phyloP scores from a whole-genome alignment of 2,888 invertebrate genomes.

The Clunio marinus region DNA sequence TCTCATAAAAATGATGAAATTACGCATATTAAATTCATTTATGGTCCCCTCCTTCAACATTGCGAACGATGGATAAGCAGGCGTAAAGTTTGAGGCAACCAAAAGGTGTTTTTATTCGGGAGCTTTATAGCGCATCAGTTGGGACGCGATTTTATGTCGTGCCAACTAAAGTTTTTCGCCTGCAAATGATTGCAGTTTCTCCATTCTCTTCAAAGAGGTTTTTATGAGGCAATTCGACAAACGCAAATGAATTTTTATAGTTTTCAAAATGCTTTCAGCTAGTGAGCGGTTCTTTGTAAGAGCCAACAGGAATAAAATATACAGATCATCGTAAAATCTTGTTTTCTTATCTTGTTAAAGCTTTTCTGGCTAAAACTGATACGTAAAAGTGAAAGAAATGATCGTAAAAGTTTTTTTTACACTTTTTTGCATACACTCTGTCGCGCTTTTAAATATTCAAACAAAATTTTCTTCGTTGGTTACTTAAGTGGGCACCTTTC shows the following conservation, averaged over 20 bases:
- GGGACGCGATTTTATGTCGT: slow-evolving; percentile 4
- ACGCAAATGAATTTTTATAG: slow-evolving; percentile 36
- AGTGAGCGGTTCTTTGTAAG: too few relatives aligned
- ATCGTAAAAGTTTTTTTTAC: too few relatives aligned
- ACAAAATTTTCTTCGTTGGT: background rate
- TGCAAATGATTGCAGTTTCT: background rate
- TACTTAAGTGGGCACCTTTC: background rate
- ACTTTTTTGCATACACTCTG: too few relatives aligned
- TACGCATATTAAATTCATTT: slow-evolving; percentile 35
- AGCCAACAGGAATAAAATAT: slow-evolving; percentile 9
- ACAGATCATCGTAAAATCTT: slow-evolving; percentile 11
- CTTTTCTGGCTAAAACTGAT: background rate
- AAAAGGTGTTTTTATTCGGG: background rate
- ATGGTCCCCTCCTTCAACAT: slow-evolving; percentile 8
- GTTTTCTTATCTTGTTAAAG: background rate
- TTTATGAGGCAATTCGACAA: slow-evolving; percentile 34
- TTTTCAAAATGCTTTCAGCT: too few relatives aligned
- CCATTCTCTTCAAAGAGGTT: background rate
- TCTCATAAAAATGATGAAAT: slow-evolving; percentile 32
- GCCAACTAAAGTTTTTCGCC: too few relatives aligned
- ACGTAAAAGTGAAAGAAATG: too few relatives aligned
- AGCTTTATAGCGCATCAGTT: slow-evolving; percentile 2
- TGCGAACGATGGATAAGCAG: background rate
- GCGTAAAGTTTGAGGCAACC: background rate
- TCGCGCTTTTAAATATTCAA: slow-evolving; percentile 11